phyloP scores from a whole-genome alignment of 2,888 invertebrate species.

The Ectropis crepuscularia region DNA sequence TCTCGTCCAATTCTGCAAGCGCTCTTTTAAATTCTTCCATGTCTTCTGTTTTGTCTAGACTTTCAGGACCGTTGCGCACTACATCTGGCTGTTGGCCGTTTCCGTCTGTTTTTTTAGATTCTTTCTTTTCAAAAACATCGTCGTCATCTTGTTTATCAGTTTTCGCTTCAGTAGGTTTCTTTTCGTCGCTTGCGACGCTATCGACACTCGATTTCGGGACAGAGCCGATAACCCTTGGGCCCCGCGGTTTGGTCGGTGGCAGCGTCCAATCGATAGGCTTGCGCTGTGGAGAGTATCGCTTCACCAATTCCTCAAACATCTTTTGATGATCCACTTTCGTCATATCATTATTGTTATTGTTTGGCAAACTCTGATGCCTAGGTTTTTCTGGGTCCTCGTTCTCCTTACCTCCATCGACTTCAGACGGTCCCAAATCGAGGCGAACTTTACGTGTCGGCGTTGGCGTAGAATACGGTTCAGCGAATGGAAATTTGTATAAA shows the following conservation, averaged over 20 bases:
- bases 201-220: conserved; percentile 73
- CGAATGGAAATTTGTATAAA: conserved; percentile 80
- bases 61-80: conserved; percentile 61
- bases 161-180: conserved; percentile 49
- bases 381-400: conserved; percentile 64
- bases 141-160: conserved; percentile 59
- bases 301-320: conserved; percentile 74
- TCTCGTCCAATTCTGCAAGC: conserved; percentile 69
- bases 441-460: conserved; percentile 70
- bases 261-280: conserved; percentile 77
- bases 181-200: conserved; percentile 60
- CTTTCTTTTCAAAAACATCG: conserved; percentile 68
- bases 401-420: conserved; percentile 64
- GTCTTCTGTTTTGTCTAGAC: conserved; percentile 46
- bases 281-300: conserved; percentile 78
- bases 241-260: conserved; percentile 75
- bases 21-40: conserved; percentile 63
- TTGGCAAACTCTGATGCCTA: conserved; percentile 66
- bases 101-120: conserved; percentile 46
- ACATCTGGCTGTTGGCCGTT: conserved; percentile 45
- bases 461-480: conserved; percentile 79
- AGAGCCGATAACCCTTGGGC: conserved; percentile 74
- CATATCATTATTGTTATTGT: conserved; percentile 53
- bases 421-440: conserved; percentile 64
- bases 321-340: conserved; percentile 74